phyloP scores from a whole-genome alignment of 35 echinoderm and acorn worm species.

The Stichopus chloronotus region DNA sequence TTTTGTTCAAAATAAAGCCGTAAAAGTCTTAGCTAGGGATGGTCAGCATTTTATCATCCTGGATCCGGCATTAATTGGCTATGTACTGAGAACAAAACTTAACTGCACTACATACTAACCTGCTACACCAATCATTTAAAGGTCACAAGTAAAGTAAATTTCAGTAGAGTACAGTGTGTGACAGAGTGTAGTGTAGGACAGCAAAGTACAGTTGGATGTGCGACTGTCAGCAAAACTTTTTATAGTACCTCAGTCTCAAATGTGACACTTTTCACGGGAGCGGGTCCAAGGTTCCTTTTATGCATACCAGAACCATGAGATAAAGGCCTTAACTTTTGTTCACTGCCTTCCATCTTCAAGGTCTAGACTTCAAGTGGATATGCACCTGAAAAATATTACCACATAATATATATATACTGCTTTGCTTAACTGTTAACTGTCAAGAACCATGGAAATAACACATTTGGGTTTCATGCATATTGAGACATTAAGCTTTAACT shows the following conservation, averaged over 20 bases:
- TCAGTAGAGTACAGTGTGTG: background rate
- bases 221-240: background rate
- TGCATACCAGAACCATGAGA: background rate
- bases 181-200: background rate
- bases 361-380: background rate
- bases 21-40: too few relatives aligned
- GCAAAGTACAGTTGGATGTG: background rate
- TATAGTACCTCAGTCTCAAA: background rate
- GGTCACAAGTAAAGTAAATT: background rate
- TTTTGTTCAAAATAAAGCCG: too few relatives aligned
- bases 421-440: background rate
- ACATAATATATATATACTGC: background rate
- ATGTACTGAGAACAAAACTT: background rate
- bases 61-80: background rate
- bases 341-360: background rate
- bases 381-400: background rate
- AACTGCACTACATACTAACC: background rate
- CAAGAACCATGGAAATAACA: background rate
- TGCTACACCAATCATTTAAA: background rate
- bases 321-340: background rate
- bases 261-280: background rate
- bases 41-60: too few relatives aligned
- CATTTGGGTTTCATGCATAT: background rate
- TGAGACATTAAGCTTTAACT: background rate
- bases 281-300: background rate